Base-by-base conservation (phyloP, 2,888 invertebrate genomes). In the Apamea epomidion region DNA sequence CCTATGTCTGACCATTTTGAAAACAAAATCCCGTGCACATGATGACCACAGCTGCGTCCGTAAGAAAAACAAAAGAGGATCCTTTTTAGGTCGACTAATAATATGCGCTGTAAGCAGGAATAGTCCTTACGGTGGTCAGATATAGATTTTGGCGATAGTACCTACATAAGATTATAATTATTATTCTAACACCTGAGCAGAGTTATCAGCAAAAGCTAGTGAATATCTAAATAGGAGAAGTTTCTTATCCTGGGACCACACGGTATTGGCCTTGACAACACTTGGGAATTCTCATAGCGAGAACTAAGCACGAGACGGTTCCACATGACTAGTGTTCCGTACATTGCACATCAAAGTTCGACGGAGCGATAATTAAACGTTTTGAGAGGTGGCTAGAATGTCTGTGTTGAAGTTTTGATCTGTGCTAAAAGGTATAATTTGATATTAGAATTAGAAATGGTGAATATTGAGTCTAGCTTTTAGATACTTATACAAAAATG, bases 241-340 rank as follows among this genome's bases (percentile, higher is more conserved):
- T 86, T 82, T 78, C 62, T 8, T 29, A 60, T n/a, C 25, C 0
- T 29, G n/a, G 42, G 76, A 78, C 58, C 73, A 67, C 65, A 51
- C n/a, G 58, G 18, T 58, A 69, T 78, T 68, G 82, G 62, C 72
- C 45, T 58, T 76, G 83, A 62, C 54, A 77, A 51, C 85, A 83
- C 83, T 60, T 45, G 87, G 83, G 87, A 86, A 74, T 86, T 78
- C 74, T 42, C 64, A 48, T 18, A 14, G 54, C 65, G 37, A 65
- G 73, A 78, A 67, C 75, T 83, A 68, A 76, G n/a, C 37, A 5
- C 25, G 60, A 86, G 68, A 54, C 37, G 21, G 76, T 64, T 67
- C 60, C 67, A 74, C 45, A 25, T 83, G 86, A 75, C 48, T 65
- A 62, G 86, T 86, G 84, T 86, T 85, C 86, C 84, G 68, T 72